Evolutionary conservation across 1,140 invertebrate species (phyloP).

Genomic region (Yoshiicerus persimilis): DNA sequence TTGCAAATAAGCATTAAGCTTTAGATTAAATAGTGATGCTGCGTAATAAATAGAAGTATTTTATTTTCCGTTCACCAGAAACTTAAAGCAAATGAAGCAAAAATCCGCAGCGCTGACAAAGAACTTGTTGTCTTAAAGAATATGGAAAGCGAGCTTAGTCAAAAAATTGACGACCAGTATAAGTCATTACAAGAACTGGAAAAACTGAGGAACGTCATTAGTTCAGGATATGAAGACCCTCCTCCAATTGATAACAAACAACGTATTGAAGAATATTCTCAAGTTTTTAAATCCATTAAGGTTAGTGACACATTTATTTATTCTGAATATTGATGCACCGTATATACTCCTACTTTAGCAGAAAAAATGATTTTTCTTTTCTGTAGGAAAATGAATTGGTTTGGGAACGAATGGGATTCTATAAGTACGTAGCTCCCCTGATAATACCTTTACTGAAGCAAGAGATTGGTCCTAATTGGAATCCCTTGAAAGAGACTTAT

Average conservation of each 20-base stretch:
- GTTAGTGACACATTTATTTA: background rate
- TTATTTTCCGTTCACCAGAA: background rate
- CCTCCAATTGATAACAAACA: background rate
- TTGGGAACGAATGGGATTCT: background rate
- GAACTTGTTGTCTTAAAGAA: background rate
- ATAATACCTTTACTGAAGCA: background rate
- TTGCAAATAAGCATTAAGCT: no score
- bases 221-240: background rate
- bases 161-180: background rate
- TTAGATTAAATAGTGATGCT: no score
- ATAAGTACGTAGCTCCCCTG: background rate
- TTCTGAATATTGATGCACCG: background rate
- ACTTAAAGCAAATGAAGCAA: background rate
- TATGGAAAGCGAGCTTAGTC: background rate
- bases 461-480: background rate
- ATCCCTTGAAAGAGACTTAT: background rate
- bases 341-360: no score
- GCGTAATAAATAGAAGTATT: no score
- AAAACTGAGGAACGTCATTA: background rate
- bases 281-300: background rate
- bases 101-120: background rate
- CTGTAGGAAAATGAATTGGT: background rate
- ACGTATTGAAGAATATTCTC: background rate
- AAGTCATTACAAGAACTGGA: background rate
- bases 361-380: background rate